Percentiles rank a stretch among this genome's conserved stretches.
Conservation (phyloP, 2,888 invertebrate genomes). For the Tetramorium bicarinatum region DNA sequence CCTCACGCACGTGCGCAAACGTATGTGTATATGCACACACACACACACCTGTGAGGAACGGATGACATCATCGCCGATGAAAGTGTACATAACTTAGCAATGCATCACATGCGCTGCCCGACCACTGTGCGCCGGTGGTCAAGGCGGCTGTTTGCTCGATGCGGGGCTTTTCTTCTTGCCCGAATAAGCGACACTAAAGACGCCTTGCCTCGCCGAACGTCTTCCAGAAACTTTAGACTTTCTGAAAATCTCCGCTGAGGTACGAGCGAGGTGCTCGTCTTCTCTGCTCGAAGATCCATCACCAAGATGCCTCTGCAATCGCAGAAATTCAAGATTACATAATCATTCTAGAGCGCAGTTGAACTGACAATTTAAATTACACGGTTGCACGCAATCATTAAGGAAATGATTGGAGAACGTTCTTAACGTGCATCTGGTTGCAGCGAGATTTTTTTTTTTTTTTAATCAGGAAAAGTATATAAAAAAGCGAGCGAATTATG, state of each 20-base stretch:
- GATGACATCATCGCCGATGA: slow-evolving; percentile 82
- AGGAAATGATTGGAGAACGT: background rate
- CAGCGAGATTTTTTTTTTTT: no score
- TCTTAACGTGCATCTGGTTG: background rate
- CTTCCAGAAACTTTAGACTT: background rate
- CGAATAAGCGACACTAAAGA: background rate
- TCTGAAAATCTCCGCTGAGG: background rate
- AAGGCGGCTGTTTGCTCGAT: background rate
- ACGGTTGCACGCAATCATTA: background rate
- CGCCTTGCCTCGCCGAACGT: background rate
- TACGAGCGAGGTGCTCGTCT: background rate
- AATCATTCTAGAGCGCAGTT: background rate
- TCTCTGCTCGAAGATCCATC: no score
- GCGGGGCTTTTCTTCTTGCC: background rate
- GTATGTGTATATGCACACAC: background rate
- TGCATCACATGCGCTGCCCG: slow-evolving; percentile 76
- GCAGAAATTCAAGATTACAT: background rate
- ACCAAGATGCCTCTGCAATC: no score
- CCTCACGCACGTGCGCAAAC: background rate
- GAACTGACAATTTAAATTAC: background rate
- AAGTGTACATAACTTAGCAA: slow-evolving; percentile 82
- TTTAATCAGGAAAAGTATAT: no score
- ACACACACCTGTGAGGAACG: slow-evolving; percentile 68
- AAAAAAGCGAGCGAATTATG: no score
- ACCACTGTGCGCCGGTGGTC: slow-evolving; percentile 37